Conservation (phyloP, 2,888 invertebrate genomes). For the Galerucella pusilla region DNA sequence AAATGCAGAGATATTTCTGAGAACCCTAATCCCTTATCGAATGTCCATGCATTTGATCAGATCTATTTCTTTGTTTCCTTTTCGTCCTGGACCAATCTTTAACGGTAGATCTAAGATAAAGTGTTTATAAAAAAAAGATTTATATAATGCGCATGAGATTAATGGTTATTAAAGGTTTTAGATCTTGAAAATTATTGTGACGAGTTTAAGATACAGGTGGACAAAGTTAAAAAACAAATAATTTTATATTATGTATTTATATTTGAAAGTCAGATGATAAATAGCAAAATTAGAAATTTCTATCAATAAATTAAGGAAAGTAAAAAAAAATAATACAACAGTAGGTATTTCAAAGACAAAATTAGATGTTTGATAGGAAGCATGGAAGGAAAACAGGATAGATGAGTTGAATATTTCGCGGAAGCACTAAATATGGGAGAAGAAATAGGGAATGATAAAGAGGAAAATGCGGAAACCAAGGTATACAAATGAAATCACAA, state of each 20-base stretch:
- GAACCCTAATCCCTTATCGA: slow-evolving; percentile 40
- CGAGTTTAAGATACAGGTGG: neutral
- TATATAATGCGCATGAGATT: slow-evolving; percentile 4
- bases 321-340: no score
- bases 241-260: no score
- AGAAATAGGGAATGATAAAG: no score
- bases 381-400: no score
- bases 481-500: no score
- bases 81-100: slow-evolving; percentile 20
- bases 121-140: slow-evolving; percentile 1
- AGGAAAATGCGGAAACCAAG: no score
- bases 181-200: neutral
- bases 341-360: no score
- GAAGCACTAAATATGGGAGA: neutral
- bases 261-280: no score
- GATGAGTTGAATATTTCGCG: no score
- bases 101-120: slow-evolving; percentile 11
- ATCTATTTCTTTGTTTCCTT: slow-evolving; percentile 29
- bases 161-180: neutral
- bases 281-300: no score
- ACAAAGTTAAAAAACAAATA: neutral
- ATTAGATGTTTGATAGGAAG: no score
- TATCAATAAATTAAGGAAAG: no score
- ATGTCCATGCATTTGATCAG: slow-evolving; percentile 21
- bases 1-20: slow-evolving; percentile 40